phyloP scores from a whole-genome alignment of 2,113 vertebrate species.

The Etia nguti region DNA sequence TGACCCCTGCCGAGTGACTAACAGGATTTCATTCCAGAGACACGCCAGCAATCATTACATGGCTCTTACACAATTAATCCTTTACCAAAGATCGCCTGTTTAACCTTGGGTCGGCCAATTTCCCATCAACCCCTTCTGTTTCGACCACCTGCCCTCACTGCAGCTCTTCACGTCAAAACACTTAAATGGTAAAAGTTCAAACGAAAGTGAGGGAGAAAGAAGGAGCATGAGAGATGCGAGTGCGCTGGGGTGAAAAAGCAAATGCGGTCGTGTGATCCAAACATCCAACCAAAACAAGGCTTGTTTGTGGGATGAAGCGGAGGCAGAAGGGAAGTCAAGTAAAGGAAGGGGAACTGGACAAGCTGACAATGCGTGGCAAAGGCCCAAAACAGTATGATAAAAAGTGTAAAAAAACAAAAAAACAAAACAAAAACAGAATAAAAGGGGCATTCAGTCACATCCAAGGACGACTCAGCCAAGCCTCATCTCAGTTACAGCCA shows the following conservation, averaged over 20 bases:
- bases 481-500: constrained; percentile 34
- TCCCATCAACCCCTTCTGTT: constrained; percentile 58
- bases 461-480: constrained; percentile 52
- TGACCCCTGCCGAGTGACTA: constrained; percentile 53
- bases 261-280: constrained; percentile 11
- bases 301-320: constrained; percentile 42
- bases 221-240: not conserved
- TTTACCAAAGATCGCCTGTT: constrained; percentile 49
- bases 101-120: constrained; percentile 67
- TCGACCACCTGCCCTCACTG: constrained; percentile 48
- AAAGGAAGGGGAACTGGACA: constrained; percentile 35
- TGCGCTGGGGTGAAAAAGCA: not conserved
- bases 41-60: constrained; percentile 70
- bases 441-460: constrained; percentile 2
- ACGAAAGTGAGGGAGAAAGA: not conserved
- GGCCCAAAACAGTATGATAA: constrained; percentile 47
- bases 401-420: not conserved
- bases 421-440: not conserved
- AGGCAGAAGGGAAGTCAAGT: constrained; percentile 57
- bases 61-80: constrained; percentile 76
- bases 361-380: constrained; percentile 56
- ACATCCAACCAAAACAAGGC: constrained; percentile 24
- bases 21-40: constrained; percentile 67
- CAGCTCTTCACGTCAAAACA: not conserved
- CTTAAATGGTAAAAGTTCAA: constrained; percentile 52